A percentile compares a stretch with the other conserved stretches of the same genome.
phyloP scores from a whole-genome alignment of 2,797 vertebrate species.

The Sternotherus odoratus region DNA sequence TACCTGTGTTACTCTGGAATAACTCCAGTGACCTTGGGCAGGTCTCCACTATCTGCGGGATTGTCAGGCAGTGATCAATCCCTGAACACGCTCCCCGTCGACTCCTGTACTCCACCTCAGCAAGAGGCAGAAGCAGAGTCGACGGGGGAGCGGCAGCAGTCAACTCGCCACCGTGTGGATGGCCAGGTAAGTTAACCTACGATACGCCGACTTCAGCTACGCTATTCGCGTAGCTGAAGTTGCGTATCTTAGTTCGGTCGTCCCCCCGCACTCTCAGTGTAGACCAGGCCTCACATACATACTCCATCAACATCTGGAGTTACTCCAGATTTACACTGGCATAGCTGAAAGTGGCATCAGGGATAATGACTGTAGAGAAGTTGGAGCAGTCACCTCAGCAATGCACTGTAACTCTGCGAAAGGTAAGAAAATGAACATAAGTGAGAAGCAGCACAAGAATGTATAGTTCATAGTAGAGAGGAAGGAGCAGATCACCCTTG shows the following conservation, averaged over 20 bases:
- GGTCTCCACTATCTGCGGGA: too few species aligned
- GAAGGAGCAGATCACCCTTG: not conserved
- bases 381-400: not conserved
- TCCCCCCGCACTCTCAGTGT: too few species aligned
- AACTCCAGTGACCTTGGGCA: not conserved
- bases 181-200: too few species aligned
- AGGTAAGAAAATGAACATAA: not conserved
- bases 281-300: slow-evolving; percentile 47
- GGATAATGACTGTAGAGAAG: not conserved
- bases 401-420: not conserved
- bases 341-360: slow-evolving; percentile 38
- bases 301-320: slow-evolving; percentile 49
- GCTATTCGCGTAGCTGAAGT: too few species aligned
- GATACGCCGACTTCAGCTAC: too few species aligned
- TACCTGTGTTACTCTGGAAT: not conserved
- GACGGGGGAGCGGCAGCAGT: too few species aligned
- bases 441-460: not conserved
- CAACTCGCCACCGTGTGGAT: too few species aligned
- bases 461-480: not conserved
- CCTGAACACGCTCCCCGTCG: too few species aligned
- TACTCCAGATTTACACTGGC: slow-evolving; percentile 32
- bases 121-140: too few species aligned
- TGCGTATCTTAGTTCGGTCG: too few species aligned
- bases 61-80: too few species aligned
- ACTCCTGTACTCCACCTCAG: too few species aligned